These are phyloP conservation scores for Rhinatrema bivittatum DNA, from an alignment of 2,797 vertebrate species.

Conservation along the genomic window DNA sequence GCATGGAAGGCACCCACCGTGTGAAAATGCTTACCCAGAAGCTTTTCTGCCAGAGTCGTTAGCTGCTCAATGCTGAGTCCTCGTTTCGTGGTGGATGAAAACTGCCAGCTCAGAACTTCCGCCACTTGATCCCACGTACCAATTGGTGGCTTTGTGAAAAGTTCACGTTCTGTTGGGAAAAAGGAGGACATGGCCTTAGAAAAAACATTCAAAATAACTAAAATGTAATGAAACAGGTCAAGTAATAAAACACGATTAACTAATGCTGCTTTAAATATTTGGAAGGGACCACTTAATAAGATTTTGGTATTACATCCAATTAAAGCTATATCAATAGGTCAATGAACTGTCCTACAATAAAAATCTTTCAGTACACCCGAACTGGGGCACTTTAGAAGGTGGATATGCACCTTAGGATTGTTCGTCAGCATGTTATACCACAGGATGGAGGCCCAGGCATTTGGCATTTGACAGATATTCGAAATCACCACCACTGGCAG, in stretches of 20 bases:
- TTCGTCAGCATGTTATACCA: slow-evolving; percentile 99
- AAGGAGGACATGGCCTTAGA: neutral
- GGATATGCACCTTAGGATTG: slow-evolving; percentile 81
- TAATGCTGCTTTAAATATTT: too few relatives aligned
- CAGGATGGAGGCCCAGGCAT: slow-evolving; percentile 97
- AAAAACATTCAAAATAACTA: too few relatives aligned
- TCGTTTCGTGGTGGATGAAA: slow-evolving; percentile 93
- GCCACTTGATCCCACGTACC: slow-evolving; percentile 97
- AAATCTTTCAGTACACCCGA: too few relatives aligned
- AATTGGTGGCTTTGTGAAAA: slow-evolving; percentile 97
- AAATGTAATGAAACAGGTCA: too few relatives aligned
- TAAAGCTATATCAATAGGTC: too few relatives aligned
- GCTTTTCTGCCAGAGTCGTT: slow-evolving; percentile 90
- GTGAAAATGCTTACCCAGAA: slow-evolving; percentile 66
- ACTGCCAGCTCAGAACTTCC: slow-evolving; percentile 97
- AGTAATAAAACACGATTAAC: too few relatives aligned
- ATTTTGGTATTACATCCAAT: too few relatives aligned
- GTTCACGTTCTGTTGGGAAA: slow-evolving; percentile 80
- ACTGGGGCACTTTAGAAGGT: too few relatives aligned
- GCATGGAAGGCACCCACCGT: too few relatives aligned
- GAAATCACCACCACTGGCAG: slow-evolving; percentile 96
- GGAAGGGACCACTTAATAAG: too few relatives aligned
- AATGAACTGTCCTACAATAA: too few relatives aligned
- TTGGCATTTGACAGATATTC: slow-evolving; percentile 98
- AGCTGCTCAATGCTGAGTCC: slow-evolving; percentile 95